Evolutionary conservation across 1,140 invertebrate species (phyloP).

Genomic region (Tetragonula clypearis): DNA sequence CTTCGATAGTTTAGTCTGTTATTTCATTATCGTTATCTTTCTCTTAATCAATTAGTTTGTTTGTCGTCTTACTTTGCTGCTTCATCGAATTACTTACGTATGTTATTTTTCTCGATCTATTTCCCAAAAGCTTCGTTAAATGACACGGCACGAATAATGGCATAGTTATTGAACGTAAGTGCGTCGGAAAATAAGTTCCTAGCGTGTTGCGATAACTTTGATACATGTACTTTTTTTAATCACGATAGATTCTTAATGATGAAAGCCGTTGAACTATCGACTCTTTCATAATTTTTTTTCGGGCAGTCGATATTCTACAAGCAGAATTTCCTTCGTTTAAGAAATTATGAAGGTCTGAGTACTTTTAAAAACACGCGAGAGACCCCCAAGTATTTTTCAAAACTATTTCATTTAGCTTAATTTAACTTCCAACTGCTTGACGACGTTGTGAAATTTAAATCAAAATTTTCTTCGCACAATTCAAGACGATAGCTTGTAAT

Average conservation of each 20-base stretch:
- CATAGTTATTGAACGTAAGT: background rate
- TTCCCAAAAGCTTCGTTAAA: background rate
- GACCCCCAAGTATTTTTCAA: too few species aligned
- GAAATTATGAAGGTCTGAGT: background rate
- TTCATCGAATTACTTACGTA: background rate
- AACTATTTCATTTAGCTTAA: background rate
- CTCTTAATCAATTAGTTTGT: background rate
- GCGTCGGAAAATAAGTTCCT: too few species aligned
- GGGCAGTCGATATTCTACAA: background rate
- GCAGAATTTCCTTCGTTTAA: background rate
- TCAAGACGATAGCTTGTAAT: background rate
- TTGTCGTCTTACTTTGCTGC: background rate
- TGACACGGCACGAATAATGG: background rate
- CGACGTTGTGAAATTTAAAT: background rate
- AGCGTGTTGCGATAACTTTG: too few species aligned
- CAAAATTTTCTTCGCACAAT: background rate
- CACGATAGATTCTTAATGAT: background rate
- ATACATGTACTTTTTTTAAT: too few species aligned
- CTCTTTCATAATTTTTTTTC: background rate
- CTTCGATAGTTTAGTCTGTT: background rate
- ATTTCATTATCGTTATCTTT: background rate
- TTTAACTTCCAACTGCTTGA: background rate
- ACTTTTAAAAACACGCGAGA: background rate
- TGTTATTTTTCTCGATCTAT: background rate
- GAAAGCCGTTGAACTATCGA: background rate